Evolutionary conservation across 37 sponge, comb jelly and placozoan species (phyloP), one percentile per base, ranked within the genome.

Genomic region (Beroe ovata): DNA sequence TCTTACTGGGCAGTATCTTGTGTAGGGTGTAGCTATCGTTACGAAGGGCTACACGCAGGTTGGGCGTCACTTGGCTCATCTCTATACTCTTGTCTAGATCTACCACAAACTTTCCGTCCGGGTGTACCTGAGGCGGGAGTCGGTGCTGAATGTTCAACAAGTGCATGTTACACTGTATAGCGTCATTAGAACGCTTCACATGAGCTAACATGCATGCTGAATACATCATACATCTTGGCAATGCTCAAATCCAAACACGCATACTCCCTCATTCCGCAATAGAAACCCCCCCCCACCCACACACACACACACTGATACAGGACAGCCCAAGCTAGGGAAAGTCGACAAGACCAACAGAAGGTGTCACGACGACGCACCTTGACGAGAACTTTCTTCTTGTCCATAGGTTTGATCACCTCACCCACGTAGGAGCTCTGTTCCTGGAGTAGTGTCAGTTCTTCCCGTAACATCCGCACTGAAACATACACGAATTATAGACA

Each of bases 81-180:
- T 97, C 94, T 47, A 47, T 97, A 22, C 32, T 88, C 89, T 97
- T 97, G 89, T 95, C 99, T 60, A 97, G 47, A 64, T 95, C 96
- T 16, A 97, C 99, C 64, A 97, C 99, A 93, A 91, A 97, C 89
- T 97, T 97, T 26, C 99, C 99, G 64, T 97, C 99, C 21, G 99
- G 99, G 37, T 95, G 99, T 0, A 97, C 94, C 96, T 96, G 47
- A 8, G 0, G 0, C 8, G 60, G 60, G 69, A 38, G 25, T 1
- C 60, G 37, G 22, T n/a, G 35, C 21, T 41, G 28, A 26, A 26
- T n/a, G n/a, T n/a, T n/a, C n/a, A n/a, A n/a, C n/a, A n/a, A n/a
- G n/a, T n/a, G n/a, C n/a, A n/a, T n/a, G n/a, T n/a, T n/a, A n/a
- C n/a, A n/a, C n/a, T n/a, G n/a, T n/a, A n/a, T n/a, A n/a, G n/a